phyloP scores from a whole-genome alignment of 2,797 vertebrate species.

The Melopsittacus undulatus region DNA sequence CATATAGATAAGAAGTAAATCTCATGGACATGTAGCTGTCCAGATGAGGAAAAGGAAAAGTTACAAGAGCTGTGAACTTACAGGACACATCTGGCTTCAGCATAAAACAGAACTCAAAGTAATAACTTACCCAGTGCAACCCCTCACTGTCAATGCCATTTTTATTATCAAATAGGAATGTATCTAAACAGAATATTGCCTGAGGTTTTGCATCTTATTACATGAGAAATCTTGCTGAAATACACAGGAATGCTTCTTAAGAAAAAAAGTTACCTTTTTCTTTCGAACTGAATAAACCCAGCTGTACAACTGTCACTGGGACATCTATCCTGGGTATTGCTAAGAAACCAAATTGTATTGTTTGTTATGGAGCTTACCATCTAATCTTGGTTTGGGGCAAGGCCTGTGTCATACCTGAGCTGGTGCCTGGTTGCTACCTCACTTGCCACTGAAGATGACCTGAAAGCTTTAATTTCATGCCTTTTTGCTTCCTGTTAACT shows the following conservation, averaged over 20 bases:
- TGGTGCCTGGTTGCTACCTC: background rate
- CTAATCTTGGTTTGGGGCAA: background rate
- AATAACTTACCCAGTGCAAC: background rate
- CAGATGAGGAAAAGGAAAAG: conserved; percentile 7
- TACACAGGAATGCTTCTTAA: background rate
- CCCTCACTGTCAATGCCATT: background rate
- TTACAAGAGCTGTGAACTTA: conserved; percentile 26
- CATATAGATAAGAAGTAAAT: conserved; percentile 46
- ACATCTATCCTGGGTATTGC: background rate
- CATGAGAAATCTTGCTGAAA: background rate
- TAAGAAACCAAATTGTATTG: background rate
- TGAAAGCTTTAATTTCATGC: background rate
- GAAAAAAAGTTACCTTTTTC: background rate
- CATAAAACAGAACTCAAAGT: background rate
- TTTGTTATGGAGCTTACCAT: background rate
- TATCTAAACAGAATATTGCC: conserved; percentile 26
- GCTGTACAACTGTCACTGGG: background rate
- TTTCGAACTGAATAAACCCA: background rate
- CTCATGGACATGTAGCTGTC: conserved; percentile 36
- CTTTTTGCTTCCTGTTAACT: background rate
- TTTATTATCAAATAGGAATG: conserved; percentile 23
- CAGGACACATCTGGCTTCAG: background rate
- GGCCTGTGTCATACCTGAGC: background rate
- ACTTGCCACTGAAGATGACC: background rate
- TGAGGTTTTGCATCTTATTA: conserved; percentile 5